Base-by-base conservation (phyloP, 2,888 invertebrate genomes). In the Eupithecia abbreviata region DNA sequence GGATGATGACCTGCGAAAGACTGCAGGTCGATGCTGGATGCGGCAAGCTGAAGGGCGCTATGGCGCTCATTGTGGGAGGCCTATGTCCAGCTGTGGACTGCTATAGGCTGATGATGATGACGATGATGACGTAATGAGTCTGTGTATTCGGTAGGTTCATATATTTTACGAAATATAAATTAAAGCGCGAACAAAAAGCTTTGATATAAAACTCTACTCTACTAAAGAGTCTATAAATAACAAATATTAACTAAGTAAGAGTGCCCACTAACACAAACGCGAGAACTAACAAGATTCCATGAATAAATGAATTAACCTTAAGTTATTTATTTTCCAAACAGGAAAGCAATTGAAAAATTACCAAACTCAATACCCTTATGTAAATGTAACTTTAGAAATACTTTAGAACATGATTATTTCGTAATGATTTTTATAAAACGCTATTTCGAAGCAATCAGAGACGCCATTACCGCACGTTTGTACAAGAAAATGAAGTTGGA, bases 401-500 rank as follows among this genome's bases (percentile, higher is more conserved):
- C 65, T 15, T 58, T 58, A 10, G 67, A 66, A 41, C 13, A 2
- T 42, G 68, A 72, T 75, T 77, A 73, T 77, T 77, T 73, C 75
- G 75, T 75, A 75, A 73, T 73, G 55, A 58, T 58, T 76, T 78
- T 76, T 78, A 72, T 78, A 78, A 73, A 78, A 72, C 62, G 75
- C 77, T 80, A 77, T 81, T 80, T 62, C 71, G 10, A 79, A 76
- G 79, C 79, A 87, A 87, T 88, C 86, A 86, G 83, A 80, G 77
- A 85, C 83, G 85, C 85, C 80, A 83, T 85, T 83, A 79, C 83
- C 77, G 83, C 82, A 89, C 85, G 86, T 87, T 88, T 86, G 83
- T 87, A 83, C 79, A 88, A 88, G 86, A 86, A 86, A 90, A 90
- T 86, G 85, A 86, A 84, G 83, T 85, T 86, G 79, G 81, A 80